Evolutionary conservation across 2,888 invertebrate genomes (phyloP), one percentile per base, ranked within the genome.

Genomic region (Agapetus fuscipes): DNA sequence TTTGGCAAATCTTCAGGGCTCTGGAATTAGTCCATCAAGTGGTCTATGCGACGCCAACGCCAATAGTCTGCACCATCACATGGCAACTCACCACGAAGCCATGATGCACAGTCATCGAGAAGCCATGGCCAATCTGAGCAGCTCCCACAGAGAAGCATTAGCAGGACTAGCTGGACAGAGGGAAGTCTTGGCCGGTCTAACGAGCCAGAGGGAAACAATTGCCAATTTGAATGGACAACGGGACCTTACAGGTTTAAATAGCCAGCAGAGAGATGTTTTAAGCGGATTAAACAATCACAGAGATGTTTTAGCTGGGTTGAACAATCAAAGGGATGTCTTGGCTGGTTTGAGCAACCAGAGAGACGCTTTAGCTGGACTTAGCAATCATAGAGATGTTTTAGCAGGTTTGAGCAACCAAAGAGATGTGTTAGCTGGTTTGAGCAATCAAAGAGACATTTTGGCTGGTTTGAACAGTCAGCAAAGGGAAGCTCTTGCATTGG

Each of bases 21-120:
- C 44, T 3, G 47, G 44, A 13, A 42, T 45, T 27, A 42, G 44
- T 29, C 44, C 44, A 25, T 40, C 45, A 3, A 42, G 41, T 5
- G 39, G 39, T 3, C 31, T 47, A 9, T 47, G 47, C 37, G 47
- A 47, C 33, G 42, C 47, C 25, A 45, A 45, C 28, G 45, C 45
- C 39, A 45, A 45, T 33, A 44, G 39, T 28, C 42, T 45, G 14
- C 47, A 47, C 16, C 47, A 47, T 17, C 44, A 45, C 36, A 39
- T 40, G 37, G 38, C 37, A 13, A 30, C 34, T 3, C 45, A 39
- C 9, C 44, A 44, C 20, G 38, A 38, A 24, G 43, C 43, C 17
- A 38, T 43, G 34, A 38, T 46, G 30, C 40, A 46, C 41, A 46
- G 43, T 29, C 46, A 46, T 31, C 24, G 46, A 3, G 43, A 43